Evolutionary conservation across 2,797 vertebrate species (phyloP), one percentile per base, ranked within the genome.

Genomic region (Cercopithecus diana): DNA sequence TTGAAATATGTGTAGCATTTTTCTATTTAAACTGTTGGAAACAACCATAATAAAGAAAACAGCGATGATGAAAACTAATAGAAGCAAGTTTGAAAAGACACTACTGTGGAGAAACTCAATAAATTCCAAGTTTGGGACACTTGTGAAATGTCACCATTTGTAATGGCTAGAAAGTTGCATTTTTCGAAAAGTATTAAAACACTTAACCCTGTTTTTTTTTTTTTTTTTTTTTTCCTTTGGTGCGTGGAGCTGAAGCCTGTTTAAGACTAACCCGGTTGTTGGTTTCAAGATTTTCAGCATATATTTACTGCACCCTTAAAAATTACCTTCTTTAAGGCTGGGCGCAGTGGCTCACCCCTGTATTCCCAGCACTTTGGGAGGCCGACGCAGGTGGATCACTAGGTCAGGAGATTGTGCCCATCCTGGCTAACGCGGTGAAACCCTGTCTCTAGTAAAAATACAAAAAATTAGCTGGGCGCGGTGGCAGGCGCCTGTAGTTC

Each of bases 251-350:
- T 30, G 48, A 4, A 5, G 39, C 2, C 73, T 90, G 33, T 96
- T 98, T 93, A 95, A 93, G 97, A 93, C 83, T 89, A 97, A 93
- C 52, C 22, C n/a, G 92, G 20, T n/a, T 82, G 86, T 24, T n/a
- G 57, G n/a, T n/a, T 97, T 85, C 19, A 90, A 50, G 7, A 90
- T 95, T 95, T 90, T 92, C 30, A 67, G 73, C 39, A 95, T 41
- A 1, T 33, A 91, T 85, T 88, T 98, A 89, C 85, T 82, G 24
- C 61, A 81, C 0, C 1, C 39, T 89, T 97, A 75, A 95, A 97
- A 96, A 87, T 82, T 43, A 93, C 17, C 61, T 67, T 67, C 86
- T 93, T 92, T 83, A 84, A 88, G 52, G 26, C 26, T 11, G 3
- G 57, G 57, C 57, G 2, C 2, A 3, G 57, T 58, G 26, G 26